Evolutionary conservation across 2,113 vertebrate genomes (phyloP), one percentile per base, ranked within the genome.

Genomic region (Rhynchomys soricoides): DNA sequence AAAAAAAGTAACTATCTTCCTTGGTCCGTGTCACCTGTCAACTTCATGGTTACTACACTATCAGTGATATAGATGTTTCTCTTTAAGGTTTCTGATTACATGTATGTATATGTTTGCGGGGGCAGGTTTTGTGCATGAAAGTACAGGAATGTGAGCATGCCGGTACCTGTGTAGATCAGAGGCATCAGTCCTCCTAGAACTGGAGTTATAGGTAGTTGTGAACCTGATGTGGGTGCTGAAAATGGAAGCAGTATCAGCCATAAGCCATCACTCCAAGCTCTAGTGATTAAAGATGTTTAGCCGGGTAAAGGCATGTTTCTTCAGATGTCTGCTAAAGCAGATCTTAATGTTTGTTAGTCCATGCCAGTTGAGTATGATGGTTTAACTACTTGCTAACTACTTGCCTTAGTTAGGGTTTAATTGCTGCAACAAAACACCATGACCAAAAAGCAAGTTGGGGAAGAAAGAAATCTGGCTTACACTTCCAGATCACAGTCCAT

Each of bases 291-390:
- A 94, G 90, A 82, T 81, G 71, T 62, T 88, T 37, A 92, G 29
- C 55, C 64, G 82, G 74, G 94, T 81, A 50, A 66, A 89, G 70
- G 8, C 48, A 86, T 22, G 62, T 13, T 43, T 89, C 34, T 48
- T 89, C 34, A 94, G 86, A 45, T 95, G 75, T 90, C 50, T 24
- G 70, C 92, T 34, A 43, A 78, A 86, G 37, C 8, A n/a, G 37
- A 68, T 31, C 15, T 59, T 68, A 9, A 68, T 19, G 9, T 68
- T 81, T 57, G 57, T 85, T 90, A 15, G 57, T 88, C n/a, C 73
- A 57, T 43, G 45, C 40, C 55, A 6, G 70, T 68, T 87, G 57
- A 21, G 19, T 89, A 88, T 89, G 77, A 82, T 0, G 59, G 29
- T 75, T 73, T 52, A 82, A 68, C 50, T 78, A 52, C 16, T 10